Evolutionary conservation across 2,113 vertebrate genomes (phyloP), one percentile per base, ranked within the genome.

Genomic region (Rhinichthys klamathensis): DNA sequence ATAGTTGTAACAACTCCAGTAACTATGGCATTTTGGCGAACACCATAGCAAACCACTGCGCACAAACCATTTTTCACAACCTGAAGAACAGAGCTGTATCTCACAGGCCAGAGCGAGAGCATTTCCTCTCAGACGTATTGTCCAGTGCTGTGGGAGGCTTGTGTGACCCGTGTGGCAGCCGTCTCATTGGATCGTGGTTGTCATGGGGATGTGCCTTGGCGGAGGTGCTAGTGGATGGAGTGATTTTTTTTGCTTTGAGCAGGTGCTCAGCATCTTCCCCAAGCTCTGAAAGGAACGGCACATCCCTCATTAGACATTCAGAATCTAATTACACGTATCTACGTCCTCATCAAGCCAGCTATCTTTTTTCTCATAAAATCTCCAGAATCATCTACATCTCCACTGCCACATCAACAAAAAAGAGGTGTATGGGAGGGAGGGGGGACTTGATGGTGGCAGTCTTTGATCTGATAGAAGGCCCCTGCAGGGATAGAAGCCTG

Each of bases 171-270:
- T 72, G 82, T 85, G 84, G 80, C 80, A 85, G 76, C 72, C 58
- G 70, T 80, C 82, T 90, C 88, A 89, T 88, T 90, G 89, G 86
- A 76, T 69, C 56, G 41, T 32, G 86, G 89, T 91, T 90, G 90
- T 88, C 89, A 89, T 91, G 87, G 90, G 86, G 85, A 91, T 32
- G 80, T 70, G 65, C 84, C 80, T 85, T 80, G 61, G 58, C 60
- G 54, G 82, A 84, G 80, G 83, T 89, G 87, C 63, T 74, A 32
- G 75, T 74, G 81, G 84, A 88, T 60, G 80, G 87, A 87, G 51
- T 75, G 74, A 44, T 76, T 54, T 51, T 46, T 51, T 46, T 65
- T 72, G 77, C 77, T 84, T 83, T 80, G 56, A 85, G 83, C 85
- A 89, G 84, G 89, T 90, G 85, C 78, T 87, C 78, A 56, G 87